These are phyloP conservation scores for Microtus oregoni DNA, from an alignment of 2,113 vertebrate genomes.

Conservation along the genomic window DNA sequence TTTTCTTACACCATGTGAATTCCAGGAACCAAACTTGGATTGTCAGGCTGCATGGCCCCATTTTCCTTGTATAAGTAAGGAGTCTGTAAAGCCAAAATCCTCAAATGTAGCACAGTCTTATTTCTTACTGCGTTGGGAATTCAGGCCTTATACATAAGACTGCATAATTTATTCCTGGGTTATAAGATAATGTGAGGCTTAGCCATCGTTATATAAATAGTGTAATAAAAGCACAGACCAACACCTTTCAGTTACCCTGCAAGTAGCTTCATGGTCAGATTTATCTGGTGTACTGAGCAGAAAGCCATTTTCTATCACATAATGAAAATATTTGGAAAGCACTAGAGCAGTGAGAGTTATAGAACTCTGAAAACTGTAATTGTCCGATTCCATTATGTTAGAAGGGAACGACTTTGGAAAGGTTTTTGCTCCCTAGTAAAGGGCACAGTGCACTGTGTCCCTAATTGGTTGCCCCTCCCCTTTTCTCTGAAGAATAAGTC, in stretches of 20 bases:
- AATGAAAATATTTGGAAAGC: slow-evolving; percentile 88
- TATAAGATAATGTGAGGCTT: slow-evolving; percentile 86
- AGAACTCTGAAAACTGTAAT: slow-evolving; percentile 82
- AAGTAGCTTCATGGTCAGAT: slow-evolving; percentile 88
- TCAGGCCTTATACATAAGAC: slow-evolving; percentile 81
- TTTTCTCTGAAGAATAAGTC: neutral
- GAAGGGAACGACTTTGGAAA: slow-evolving; percentile 68
- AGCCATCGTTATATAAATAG: slow-evolving; percentile 86
- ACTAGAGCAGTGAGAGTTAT: slow-evolving; percentile 81
- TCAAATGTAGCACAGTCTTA: slow-evolving; percentile 60
- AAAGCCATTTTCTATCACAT: slow-evolving; percentile 87
- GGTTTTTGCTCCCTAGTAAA: slow-evolving; percentile 84
- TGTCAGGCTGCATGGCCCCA: neutral
- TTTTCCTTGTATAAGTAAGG: neutral
- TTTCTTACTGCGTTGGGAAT: slow-evolving; percentile 61
- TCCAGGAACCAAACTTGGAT: neutral
- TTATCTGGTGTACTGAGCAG: slow-evolving; percentile 87
- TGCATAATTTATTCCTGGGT: slow-evolving; percentile 87
- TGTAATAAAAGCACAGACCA: slow-evolving; percentile 89
- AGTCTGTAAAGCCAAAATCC: slow-evolving; percentile 44
- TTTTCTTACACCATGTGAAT: neutral
- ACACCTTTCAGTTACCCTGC: slow-evolving; percentile 72
- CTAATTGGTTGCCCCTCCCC: slow-evolving; percentile 3
- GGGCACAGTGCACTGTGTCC: slow-evolving; percentile 71
- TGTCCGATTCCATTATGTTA: slow-evolving; percentile 79